These are phyloP conservation scores for Mellivora capensis DNA, from an alignment of 2,113 vertebrate genomes.

Conservation along the genomic window DNA sequence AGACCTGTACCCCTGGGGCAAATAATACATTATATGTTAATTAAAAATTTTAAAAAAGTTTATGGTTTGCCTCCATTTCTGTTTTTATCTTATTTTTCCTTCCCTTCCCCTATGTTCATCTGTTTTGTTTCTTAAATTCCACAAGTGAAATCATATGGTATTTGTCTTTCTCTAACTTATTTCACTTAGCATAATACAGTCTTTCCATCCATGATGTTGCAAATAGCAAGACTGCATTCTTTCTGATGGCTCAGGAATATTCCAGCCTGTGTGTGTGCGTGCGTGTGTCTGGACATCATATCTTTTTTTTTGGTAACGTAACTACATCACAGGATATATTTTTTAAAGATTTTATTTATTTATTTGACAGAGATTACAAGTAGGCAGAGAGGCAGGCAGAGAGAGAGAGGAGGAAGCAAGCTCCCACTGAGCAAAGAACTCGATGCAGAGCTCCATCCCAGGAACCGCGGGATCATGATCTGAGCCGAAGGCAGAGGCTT, in stretches of 20 bases:
- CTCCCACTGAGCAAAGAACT: too few relatives aligned
- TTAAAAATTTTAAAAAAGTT: not conserved
- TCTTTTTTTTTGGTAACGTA: too few relatives aligned
- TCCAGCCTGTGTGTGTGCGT: not conserved
- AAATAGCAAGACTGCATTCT: not conserved
- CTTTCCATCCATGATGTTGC: not conserved
- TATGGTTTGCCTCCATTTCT: not conserved
- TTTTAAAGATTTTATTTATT: too few relatives aligned
- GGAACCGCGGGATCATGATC: too few relatives aligned
- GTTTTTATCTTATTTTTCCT: not conserved
- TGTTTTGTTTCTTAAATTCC: not conserved
- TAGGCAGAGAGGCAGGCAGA: too few relatives aligned
- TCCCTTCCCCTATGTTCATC: not conserved
- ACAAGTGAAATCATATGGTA: not conserved
- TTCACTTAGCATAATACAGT: not conserved
- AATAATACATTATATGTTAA: too few relatives aligned
- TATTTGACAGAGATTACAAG: too few relatives aligned
- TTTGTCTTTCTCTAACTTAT: not conserved
- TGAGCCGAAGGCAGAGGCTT: too few relatives aligned
- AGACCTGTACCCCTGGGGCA: too few relatives aligned
- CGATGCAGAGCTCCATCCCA: too few relatives aligned
- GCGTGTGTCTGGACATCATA: not conserved
- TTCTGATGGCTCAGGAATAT: not conserved
- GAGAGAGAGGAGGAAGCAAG: too few relatives aligned
- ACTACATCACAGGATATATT: too few relatives aligned